Evolutionary conservation across 2,113 vertebrate species (phyloP).

Genomic region (Dendrocopos noguchii): DNA sequence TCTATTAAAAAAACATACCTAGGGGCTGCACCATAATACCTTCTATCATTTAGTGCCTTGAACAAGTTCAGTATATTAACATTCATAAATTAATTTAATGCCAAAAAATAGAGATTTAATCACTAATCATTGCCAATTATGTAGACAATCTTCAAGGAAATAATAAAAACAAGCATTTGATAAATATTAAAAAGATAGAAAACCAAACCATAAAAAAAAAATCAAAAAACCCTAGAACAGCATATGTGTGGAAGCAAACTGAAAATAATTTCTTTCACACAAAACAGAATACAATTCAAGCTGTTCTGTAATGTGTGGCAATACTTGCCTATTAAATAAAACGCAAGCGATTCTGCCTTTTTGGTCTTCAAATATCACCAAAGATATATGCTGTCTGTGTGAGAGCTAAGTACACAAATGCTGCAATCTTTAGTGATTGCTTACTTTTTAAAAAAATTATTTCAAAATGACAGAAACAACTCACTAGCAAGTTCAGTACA

Average conservation of each 20-base stretch:
- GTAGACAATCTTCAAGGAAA: not conserved
- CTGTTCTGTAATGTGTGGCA: not conserved
- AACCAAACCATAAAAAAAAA: not conserved
- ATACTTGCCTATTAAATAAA: not conserved
- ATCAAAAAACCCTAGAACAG: not conserved
- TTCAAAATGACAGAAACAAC: not conserved
- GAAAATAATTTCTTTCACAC: not conserved
- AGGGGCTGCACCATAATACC: not conserved
- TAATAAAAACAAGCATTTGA: not conserved
- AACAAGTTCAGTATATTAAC: not conserved
- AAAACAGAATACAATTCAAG: not conserved
- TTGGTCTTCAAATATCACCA: not conserved
- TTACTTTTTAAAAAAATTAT: not conserved
- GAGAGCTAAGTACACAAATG: not conserved
- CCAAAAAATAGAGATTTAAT: not conserved
- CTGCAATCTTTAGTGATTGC: not conserved
- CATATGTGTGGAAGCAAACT: not conserved
- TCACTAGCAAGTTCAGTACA: not conserved
- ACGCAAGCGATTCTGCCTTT: not conserved
- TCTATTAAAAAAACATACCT: not conserved
- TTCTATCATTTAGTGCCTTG: not conserved
- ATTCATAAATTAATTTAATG: not conserved
- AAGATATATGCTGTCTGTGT: not conserved
- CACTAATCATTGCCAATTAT: not conserved
- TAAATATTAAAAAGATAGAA: not conserved